Evolutionary conservation across 1,140 invertebrate genomes (phyloP), one percentile per base, ranked within the genome.

Genomic region (Pogonus chalceus): DNA sequence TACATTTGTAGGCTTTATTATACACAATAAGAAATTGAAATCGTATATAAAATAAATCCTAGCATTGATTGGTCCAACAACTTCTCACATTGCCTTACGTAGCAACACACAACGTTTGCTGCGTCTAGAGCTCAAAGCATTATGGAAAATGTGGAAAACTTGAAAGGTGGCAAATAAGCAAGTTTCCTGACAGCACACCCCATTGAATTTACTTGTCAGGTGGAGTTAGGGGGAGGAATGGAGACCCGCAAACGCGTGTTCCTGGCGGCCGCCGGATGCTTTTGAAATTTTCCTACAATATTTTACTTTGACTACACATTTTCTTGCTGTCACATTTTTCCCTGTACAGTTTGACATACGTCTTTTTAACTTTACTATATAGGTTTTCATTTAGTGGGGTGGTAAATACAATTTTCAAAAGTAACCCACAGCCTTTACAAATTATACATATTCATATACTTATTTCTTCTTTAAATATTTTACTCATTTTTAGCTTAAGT

Each of bases 141-240:
- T 10, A 16, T 10, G 18, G 18, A 43, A 43, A 43, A 43, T 3
- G 18, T 7, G 37, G 18, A 49, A 49, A 49, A 49, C 18, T 60
- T 58, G 57, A 58, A 58, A 60, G 57, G 57, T 56, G 56, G 59
- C 53, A 60, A 60, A 60, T 60, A 60, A 60, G 59, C 59, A 60
- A 60, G 57, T 58, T 56, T 60, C 52, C 56, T 52, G 57, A 52
- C 23, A 37, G 23, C 39, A 26, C 37, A 58, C 52, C 26, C 48
- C 51, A 52, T 54, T 58, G 49, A 53, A 43, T 43, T 43, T 43
- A 43, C 37, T 43, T 43, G 37, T 43, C 37, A 43, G 4, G n/a
- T 31, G 26, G 14, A 4, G 26, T 4, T 14, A 31, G 26, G 4
- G 26, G 7, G 37, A 43, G 18, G 37, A 18, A n/a, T n/a, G 37